These are phyloP conservation scores for Anagrus nilaparvatae DNA, from an alignment of 1,140 invertebrate species.

Conservation along the genomic window DNA sequence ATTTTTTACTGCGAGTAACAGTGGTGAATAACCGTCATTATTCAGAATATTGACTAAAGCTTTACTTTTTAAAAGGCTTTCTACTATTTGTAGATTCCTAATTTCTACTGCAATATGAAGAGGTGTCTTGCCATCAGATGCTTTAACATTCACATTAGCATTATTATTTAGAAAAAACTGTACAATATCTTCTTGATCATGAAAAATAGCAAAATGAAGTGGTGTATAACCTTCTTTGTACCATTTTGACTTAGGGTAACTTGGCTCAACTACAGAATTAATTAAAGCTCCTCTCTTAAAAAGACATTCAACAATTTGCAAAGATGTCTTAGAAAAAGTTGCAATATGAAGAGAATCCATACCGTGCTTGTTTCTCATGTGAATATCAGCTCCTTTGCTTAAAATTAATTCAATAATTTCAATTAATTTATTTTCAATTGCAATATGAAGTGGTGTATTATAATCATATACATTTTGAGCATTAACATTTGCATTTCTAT, in stretches of 20 bases:
- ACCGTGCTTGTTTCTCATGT: background rate
- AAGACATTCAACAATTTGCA: conserved; percentile 3
- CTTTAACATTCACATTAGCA: background rate
- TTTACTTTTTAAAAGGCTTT: background rate
- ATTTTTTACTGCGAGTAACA: background rate
- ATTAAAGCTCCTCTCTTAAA: too few relatives aligned
- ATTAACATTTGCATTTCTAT: background rate
- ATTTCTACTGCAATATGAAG: background rate
- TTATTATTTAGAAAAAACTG: background rate
- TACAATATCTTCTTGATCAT: background rate
- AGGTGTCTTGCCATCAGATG: background rate
- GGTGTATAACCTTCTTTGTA: background rate
- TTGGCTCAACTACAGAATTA: too few relatives aligned
- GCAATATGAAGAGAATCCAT: background rate
- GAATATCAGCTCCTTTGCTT: background rate
- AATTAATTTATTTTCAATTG: background rate
- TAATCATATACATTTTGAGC: background rate
- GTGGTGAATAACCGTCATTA: background rate
- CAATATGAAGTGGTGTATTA: background rate
- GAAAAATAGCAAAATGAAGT: background rate
- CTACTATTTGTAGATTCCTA: background rate
- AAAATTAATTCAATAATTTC: background rate
- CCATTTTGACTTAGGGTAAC: too few relatives aligned
- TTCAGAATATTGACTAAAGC: background rate
- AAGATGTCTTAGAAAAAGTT: background rate